Evolutionary conservation across 2,888 invertebrate genomes (phyloP), one percentile per base, ranked within the genome.

Genomic region (Euproctis similis): DNA sequence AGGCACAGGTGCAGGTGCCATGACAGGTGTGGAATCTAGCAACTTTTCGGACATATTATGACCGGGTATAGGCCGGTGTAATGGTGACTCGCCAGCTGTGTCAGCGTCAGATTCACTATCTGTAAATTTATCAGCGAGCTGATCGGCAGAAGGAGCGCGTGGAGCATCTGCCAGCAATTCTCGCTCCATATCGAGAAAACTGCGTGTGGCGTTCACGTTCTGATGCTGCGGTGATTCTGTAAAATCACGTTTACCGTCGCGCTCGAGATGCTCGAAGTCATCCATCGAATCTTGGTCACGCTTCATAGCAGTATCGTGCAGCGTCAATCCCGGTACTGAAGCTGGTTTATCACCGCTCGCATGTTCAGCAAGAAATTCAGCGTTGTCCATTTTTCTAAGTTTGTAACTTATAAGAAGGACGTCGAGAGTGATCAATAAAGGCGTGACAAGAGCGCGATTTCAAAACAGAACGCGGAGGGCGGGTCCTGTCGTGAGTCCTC

Each of bases 221-320:
- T 57, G 59, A 34, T 70, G 72, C 32, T 60, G 56, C 24, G 71
- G 73, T 4, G 72, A 65, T 36, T 70, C 75, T 19, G 59, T 52
- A 29, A 60, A 35, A 30, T 78, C 77, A 30, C 71, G 75, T 37
- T 59, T 66, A 24, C 75, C 74, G 38, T 89, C 89, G 53, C 88
- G 87, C 43, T 89, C 90, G 44, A 92, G 77, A 67, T 91, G 91
- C 68, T 91, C 91, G 65, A 92, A 91, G 74, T 91, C 91, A 57
- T 91, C 91, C 39, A 88, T 81, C 14, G 91, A 91, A 62, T 91
- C 91, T 58, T 88, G 86, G 45, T 91, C 91, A 38, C 90, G 86
- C 53, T 82, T 84, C 57, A 81, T 62, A 30, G 49, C 38, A 19
- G 55, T 46, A 30, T 56, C 57, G 12, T 43, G 34, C 3, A 33